A percentile compares a stretch with the other conserved stretches of the same genome.
phyloP scores from a whole-genome alignment of 2,113 vertebrate genomes.

The Calcarius ornatus region DNA sequence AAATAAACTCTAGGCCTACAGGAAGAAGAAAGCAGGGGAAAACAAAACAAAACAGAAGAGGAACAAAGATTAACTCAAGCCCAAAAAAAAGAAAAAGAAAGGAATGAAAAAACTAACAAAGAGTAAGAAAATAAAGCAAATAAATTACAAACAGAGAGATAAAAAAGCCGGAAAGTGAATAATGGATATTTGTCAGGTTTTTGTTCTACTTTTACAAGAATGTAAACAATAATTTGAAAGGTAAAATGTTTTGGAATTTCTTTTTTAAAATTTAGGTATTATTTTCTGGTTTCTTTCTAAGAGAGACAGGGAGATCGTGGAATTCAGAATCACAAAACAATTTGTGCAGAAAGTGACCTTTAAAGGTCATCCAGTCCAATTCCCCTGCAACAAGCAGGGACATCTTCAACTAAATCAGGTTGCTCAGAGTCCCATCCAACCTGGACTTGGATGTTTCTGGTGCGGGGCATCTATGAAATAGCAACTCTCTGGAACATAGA shows the following conservation, averaged over 20 bases:
- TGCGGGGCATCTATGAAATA: background rate
- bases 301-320: background rate
- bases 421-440: background rate
- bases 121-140: background rate
- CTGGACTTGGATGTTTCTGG: background rate
- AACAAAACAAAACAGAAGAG: background rate
- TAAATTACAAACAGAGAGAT: background rate
- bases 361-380: background rate
- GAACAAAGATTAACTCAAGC: background rate
- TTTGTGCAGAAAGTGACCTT: background rate
- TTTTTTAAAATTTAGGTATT: background rate
- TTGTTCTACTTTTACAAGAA: background rate
- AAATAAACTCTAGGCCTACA: background rate
- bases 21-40: background rate
- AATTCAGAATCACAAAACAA: background rate
- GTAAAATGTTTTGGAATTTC: background rate
- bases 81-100: background rate
- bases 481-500: rapidly evolving
- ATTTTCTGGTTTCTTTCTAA: background rate
- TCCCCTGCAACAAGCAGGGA: background rate
- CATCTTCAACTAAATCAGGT: background rate
- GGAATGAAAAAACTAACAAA: background rate
- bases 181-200: background rate
- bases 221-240: background rate
- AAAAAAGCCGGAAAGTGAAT: background rate